Conservation (phyloP, 2,113 vertebrate genomes). For the Cottus gobio region DNA sequence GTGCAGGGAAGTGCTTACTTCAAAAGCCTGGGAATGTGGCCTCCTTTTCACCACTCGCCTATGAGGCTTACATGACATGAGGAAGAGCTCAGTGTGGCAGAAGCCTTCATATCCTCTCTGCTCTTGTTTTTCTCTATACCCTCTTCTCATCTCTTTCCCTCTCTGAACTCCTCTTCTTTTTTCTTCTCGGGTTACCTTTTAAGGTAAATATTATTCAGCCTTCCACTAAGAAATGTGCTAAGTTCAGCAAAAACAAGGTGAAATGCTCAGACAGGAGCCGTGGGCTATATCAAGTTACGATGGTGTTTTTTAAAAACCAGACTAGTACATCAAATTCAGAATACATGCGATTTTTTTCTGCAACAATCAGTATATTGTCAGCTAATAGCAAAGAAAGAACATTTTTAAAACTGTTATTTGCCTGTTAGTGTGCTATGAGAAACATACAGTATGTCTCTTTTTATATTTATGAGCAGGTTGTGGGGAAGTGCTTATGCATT, state of each 20-base stretch:
- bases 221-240: constrained; percentile 41
- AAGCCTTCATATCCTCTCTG: constrained; percentile 57
- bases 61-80: constrained; percentile 62
- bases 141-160: constrained; percentile 22
- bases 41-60: constrained; percentile 61
- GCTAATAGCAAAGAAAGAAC: neutral
- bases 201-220: constrained; percentile 37
- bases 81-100: constrained; percentile 66
- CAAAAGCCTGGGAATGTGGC: constrained; percentile 69
- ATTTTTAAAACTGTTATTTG: constrained; percentile 25
- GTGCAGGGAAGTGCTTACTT: constrained; percentile 71
- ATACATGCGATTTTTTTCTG: neutral
- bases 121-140: constrained; percentile 27
- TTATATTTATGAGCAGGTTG: constrained; percentile 34
- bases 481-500: constrained; percentile 44
- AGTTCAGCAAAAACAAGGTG: constrained; percentile 48
- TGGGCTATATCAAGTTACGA: constrained; percentile 4
- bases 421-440: neutral
- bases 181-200: constrained; percentile 20
- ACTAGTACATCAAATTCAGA: constrained; percentile 5
- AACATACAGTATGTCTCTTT: constrained; percentile 8
- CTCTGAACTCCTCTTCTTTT: constrained; percentile 1
- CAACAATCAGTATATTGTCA: constrained; percentile 1
- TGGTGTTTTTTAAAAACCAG: constrained; percentile 4
- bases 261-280: constrained; percentile 23